Conservation (phyloP, 2,888 invertebrate genomes). For the Nymphalis urticae region DNA sequence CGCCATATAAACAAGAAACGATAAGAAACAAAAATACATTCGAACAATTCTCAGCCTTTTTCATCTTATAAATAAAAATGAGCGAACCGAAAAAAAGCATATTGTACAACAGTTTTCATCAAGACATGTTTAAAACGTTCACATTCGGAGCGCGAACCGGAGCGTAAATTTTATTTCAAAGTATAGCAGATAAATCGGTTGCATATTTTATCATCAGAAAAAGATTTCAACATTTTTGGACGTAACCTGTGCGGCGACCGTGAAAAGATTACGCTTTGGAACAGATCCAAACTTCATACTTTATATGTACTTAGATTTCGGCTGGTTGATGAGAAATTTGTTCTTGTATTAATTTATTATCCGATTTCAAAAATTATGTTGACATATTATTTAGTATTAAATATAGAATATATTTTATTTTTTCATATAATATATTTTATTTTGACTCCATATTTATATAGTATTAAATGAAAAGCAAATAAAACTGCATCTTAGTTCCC, state of each 20-base stretch:
- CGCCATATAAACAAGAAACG: too few species aligned
- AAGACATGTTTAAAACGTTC: slow-evolving; percentile 25
- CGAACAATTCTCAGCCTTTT: background rate
- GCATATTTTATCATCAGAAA: slow-evolving; percentile 44
- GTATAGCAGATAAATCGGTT: slow-evolving; percentile 37
- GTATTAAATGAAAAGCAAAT: too few species aligned
- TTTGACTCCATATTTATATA: too few species aligned
- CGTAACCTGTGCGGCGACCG: slow-evolving; percentile 42
- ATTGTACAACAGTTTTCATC: slow-evolving; percentile 24
- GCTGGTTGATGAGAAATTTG: slow-evolving; percentile 2
- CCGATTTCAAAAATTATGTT: background rate
- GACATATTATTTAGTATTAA: too few species aligned
- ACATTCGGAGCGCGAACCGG: slow-evolving; percentile 25
- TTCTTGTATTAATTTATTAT: slow-evolving; percentile 1
- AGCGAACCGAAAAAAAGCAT: background rate
- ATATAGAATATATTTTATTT: too few species aligned
- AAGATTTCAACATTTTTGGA: slow-evolving; percentile 40
- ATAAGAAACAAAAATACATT: too few species aligned
- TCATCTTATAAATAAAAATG: slow-evolving; percentile 5
- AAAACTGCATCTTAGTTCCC: too few species aligned
- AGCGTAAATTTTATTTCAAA: slow-evolving; percentile 34
- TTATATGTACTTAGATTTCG: slow-evolving; percentile 18
- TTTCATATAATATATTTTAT: too few species aligned
- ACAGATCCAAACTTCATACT: slow-evolving; percentile 38
- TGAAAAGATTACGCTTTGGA: slow-evolving; percentile 44